Evolutionary conservation across 2,888 invertebrate genomes (phyloP), one percentile per base, ranked within the genome.

Genomic region (Pseudococcus jackbeardsleyi): DNA sequence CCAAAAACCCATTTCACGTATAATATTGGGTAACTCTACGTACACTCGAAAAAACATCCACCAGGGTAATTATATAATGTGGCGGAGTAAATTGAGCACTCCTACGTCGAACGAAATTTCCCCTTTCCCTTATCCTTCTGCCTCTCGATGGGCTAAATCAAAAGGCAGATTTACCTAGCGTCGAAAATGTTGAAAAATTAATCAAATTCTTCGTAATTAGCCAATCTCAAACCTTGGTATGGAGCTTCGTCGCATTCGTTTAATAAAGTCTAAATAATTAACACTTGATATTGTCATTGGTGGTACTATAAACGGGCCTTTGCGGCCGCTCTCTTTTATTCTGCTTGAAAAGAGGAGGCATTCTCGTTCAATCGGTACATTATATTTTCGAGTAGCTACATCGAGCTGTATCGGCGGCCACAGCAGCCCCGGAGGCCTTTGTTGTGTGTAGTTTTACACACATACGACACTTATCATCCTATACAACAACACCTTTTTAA

Each of bases 401-500:
- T 0, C 7, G n/a, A 54, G 54, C 1, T 12, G 17, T 11, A 17
- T 0, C 50, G 15, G 15, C 50, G 17, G 50, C 50, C 5, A 9
- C 59, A 59, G 0, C 19, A 59, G 19, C 59, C n/a, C 0, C 22
- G 19, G 64, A 11, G 22, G 64, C 64, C 64, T 64, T 64, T 64
- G 64, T 64, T 64, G 64, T 64, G 64, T 64, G 22, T 64, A 64
- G 12, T 64, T 64, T 64, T 22, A 64, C 64, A 64, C 64, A 64
- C 64, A 64, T 9, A 9, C 11, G 22, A 19, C 64, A 64, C 64
- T 64, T 64, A 64, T 64, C 64, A 22, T 64, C 64, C 2, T 15
- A 64, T 64, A 64, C 64, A 64, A 64, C 64, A 64, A 64, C 64
- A 64, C 64, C 64, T 64, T 77, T 64, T 64, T 64, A 64, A 64